A percentile compares a stretch with the other conserved stretches of the same genome.
Evolutionary conservation across 53 echinoderm and acorn worm genomes (phyloP).

Genomic region (Antedon mediterranea): DNA sequence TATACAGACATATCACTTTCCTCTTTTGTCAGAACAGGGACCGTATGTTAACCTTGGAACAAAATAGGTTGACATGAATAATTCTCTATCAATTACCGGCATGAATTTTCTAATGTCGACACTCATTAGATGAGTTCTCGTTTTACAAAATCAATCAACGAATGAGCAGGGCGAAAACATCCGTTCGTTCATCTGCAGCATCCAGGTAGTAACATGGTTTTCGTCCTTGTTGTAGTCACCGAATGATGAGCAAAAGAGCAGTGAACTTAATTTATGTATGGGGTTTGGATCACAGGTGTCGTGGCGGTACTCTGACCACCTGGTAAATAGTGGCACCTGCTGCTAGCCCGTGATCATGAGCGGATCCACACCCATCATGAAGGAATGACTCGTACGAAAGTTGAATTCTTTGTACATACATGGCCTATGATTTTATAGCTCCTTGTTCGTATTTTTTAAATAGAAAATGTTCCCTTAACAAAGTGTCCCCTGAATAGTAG

Average conservation of each 20-base stretch:
- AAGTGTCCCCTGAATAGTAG: too few relatives aligned
- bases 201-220: not conserved
- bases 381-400: too few relatives aligned
- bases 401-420: too few relatives aligned
- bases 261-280: not conserved
- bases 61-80: not conserved
- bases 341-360: not conserved
- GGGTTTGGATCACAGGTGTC: not conserved
- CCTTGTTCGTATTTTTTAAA: too few relatives aligned
- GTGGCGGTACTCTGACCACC: not conserved
- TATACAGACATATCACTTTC: not conserved
- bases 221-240: not conserved
- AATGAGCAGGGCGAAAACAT: not conserved
- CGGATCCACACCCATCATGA: not conserved
- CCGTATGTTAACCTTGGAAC: not conserved
- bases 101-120: not conserved
- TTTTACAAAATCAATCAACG: not conserved
- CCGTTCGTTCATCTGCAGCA: not conserved
- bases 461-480: too few relatives aligned
- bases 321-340: not conserved
- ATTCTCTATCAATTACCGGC: not conserved
- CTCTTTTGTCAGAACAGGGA: not conserved
- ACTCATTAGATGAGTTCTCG: not conserved
- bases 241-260: not conserved
- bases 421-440: too few relatives aligned